Evolutionary conservation across 1,140 invertebrate genomes (phyloP), one percentile per base, ranked within the genome.

Genomic region (Hycleus phaleratus): DNA sequence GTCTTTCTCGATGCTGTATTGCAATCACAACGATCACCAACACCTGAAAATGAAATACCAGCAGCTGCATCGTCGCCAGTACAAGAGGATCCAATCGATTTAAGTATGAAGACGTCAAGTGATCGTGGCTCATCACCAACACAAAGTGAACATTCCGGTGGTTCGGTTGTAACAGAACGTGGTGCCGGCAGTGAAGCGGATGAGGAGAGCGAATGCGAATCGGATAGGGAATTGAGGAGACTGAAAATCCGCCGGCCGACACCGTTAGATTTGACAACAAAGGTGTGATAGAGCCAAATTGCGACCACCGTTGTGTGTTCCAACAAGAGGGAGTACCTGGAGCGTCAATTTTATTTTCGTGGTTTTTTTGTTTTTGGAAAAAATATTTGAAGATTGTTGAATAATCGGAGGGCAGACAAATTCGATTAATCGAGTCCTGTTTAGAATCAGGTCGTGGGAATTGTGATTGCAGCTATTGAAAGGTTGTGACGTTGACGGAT

Each of bases 11-110:
- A 88, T 62, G 84, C 82, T 3, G 82, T 87, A 24, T 71, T 88
- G 10, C 85, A 87, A 61, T 84, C 82, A 2, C 85, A 86, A 70
- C 76, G 77, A 0, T 68, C 72, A 0, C 77, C 76, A 64, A 74
- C 77, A 26, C 76, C 74, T 10, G 74, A 77, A 18, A 71, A 71
- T 0, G 66, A 76, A n/a, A 61, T 59, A 0, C 59, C 75, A 74
- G 59, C 60, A 58, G 51, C 63, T 48, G 56, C 59, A 51, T 43
- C 65, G 48, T 69, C 71, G 46, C 53, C 71, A 12, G 76, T 81
- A 43, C 79, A 84, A 73, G 85, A 89, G 9, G 81, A 86, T 61
- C 88, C 87, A 1, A 90, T 91, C 50, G 88, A 91, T 70, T 74
- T 91, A 8, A 87, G 85, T 1, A 81, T 88, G 64, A 86, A 86